Evolutionary conservation across 1,140 invertebrate species (phyloP), one percentile per base, ranked within the genome.

Genomic region (Bombus soroeensis): DNA sequence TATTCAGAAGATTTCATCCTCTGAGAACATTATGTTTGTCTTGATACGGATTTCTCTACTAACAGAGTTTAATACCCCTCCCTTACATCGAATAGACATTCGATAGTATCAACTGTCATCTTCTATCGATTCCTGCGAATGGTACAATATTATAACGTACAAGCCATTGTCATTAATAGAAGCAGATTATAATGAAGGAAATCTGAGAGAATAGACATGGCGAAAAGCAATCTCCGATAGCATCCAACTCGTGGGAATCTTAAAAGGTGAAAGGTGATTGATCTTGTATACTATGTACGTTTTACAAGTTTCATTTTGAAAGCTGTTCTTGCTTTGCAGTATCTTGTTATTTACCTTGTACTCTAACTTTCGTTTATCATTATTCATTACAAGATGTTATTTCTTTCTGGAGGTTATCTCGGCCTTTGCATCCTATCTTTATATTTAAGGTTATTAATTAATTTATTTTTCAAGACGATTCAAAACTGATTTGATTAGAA

Each of bases 191-290:
- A 70, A 18, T 18, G 15, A 47, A 70, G 22, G 9, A 12, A 39
- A 37, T 32, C 9, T 25, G 22, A 12, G 37, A 39, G 37, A 28
- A 39, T 39, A 18, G 3, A 39, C 10, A 22, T 2, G 10, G 10
- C 39, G 68, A 12, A 25, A 39, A 71, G 22, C 1, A 28, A 71
- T 28, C 3, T 28, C 34, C 22, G 10, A 28, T 71, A 22, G 1
- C 22, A 12, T 18, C 13, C 37, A 25, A 71, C 37, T 71, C 12
- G 18, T 32, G 5, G 0, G 13, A 37, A 37, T 25, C 6, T 66
- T 66, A 66, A 66, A 66, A 66, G 64, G 64, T 66, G 64, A 66
- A 32, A 66, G 64, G n/a, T 66, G 6, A 66, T 66, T n/a, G 62
- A 64, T 66, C 64, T 34, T 37, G 66, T 37, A 53, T 53, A 68